Evolutionary conservation across 2,888 invertebrate genomes (phyloP).

Genomic region (Apodemia mormo): DNA sequence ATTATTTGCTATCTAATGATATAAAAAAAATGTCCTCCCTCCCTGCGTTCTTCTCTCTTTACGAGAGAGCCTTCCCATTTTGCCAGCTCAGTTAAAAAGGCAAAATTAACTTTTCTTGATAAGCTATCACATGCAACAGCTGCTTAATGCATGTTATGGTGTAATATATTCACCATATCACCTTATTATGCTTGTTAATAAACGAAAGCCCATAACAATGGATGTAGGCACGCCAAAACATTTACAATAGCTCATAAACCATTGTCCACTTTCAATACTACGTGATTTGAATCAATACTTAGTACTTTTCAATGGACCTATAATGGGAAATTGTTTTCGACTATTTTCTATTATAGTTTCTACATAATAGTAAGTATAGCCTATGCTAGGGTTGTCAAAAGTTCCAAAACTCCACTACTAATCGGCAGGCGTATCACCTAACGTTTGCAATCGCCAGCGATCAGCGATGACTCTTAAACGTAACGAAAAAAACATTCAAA

Average conservation of each 20-base stretch:
- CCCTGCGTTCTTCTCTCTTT: no score
- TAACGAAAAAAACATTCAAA: no score
- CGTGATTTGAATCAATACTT: constrained; percentile 16
- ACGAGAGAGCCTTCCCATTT: no score
- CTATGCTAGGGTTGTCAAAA: no score
- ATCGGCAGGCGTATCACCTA: no score
- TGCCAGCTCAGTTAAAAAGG: background rate
- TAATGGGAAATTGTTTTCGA: background rate
- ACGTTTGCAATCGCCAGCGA: no score
- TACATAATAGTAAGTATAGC: background rate
- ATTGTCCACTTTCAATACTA: constrained; percentile 25
- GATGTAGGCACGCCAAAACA: constrained; percentile 6
- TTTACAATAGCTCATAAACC: constrained; percentile 20
- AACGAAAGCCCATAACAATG: constrained; percentile 10
- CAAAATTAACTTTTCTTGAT: background rate
- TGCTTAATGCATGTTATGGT: constrained; percentile 3
- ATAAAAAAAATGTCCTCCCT: no score
- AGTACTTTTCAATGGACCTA: constrained; percentile 7
- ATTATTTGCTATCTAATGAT: no score
- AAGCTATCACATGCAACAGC: background rate
- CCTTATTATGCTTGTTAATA: constrained; percentile 8
- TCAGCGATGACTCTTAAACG: no score
- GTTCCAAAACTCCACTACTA: no score
- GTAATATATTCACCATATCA: constrained; percentile 9
- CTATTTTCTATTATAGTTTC: constrained; percentile 9